phyloP scores from a whole-genome alignment of 2,797 vertebrate species.

The Premnoplex brunnescens region DNA sequence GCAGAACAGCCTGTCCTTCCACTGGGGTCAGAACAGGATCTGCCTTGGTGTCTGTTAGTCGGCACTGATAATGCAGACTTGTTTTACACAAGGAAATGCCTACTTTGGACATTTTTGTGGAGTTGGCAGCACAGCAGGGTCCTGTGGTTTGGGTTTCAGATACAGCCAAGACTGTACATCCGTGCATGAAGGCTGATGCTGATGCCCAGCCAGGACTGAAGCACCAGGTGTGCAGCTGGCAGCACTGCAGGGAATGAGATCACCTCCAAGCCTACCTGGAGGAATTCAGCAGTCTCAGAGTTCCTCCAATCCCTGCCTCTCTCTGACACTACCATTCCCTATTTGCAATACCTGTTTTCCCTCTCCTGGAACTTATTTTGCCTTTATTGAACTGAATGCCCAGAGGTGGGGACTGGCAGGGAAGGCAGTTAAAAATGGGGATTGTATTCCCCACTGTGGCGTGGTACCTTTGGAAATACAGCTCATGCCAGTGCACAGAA shows the following conservation, averaged over 20 bases:
- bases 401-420: not conserved
- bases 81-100: not conserved
- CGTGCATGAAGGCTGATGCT: not conserved
- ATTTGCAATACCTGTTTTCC: not conserved
- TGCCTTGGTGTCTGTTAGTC: not conserved
- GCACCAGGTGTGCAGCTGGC: not conserved
- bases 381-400: not conserved
- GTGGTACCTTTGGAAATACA: not conserved
- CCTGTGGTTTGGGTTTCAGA: not conserved
- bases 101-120: not conserved
- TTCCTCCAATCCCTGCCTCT: not conserved
- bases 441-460: not conserved
- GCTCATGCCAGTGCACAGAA: not conserved
- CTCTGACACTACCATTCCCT: not conserved
- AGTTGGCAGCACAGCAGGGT: not conserved
- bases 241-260: not conserved
- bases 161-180: not conserved
- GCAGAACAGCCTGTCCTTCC: not conserved
- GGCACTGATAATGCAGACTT: not conserved
- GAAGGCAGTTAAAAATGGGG: not conserved
- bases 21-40: not conserved
- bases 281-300: not conserved
- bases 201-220: not conserved
- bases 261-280: not conserved
- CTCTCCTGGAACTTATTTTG: not conserved